Percentiles rank a stretch among this genome's conserved stretches.
phyloP scores from a whole-genome alignment of 2,113 vertebrate species.

The Psittacus erithacus region DNA sequence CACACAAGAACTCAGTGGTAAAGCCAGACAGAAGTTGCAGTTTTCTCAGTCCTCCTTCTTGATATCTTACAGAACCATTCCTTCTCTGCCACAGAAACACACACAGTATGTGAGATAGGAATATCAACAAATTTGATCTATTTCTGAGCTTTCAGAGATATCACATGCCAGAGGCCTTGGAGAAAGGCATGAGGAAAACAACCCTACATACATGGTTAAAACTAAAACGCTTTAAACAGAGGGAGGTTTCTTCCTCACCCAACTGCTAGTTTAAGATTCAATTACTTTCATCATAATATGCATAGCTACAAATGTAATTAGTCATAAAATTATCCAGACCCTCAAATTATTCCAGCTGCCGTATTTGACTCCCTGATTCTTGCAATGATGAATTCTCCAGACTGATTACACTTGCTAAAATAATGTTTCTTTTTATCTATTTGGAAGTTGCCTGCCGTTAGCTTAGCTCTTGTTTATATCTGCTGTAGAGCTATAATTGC shows the following conservation, averaged over 20 bases:
- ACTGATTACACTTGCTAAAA: constrained; percentile 4
- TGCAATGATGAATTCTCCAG: background rate
- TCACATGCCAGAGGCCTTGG: background rate
- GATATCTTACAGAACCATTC: background rate
- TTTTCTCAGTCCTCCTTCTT: background rate
- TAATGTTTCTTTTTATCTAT: constrained; percentile 40
- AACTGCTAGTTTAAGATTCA: constrained; percentile 25
- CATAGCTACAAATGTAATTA: constrained; percentile 52
- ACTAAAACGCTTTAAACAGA: background rate
- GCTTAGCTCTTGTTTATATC: constrained; percentile 39
- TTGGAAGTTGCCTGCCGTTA: constrained; percentile 33
- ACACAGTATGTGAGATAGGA: background rate
- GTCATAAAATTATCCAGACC: constrained; percentile 59
- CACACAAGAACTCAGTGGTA: background rate
- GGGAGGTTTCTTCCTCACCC: background rate
- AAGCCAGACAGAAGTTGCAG: background rate
- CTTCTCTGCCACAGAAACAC: background rate
- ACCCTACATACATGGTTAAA: background rate
- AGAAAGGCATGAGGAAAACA: background rate
- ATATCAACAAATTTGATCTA: background rate
- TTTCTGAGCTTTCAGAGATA: background rate
- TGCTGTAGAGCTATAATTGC: constrained; percentile 27
- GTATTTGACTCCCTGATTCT: background rate
- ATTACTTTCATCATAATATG: constrained; percentile 40
- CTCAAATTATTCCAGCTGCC: constrained; percentile 43